Conservation (phyloP, 1,140 invertebrate genomes). For the Delia radicum region DNA sequence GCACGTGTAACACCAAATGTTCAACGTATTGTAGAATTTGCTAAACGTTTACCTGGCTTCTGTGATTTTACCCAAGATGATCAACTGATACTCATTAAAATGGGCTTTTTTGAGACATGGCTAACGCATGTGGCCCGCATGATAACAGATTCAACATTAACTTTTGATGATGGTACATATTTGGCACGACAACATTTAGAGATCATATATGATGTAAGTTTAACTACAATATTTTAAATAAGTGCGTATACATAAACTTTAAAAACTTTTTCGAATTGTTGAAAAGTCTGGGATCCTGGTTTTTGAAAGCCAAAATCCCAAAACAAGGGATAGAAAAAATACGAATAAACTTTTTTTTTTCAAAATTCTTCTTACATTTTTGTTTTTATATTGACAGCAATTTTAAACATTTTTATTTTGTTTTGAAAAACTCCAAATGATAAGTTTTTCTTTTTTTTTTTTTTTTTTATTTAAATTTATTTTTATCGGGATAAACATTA, state of each 20-base stretch:
- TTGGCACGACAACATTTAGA: constrained; percentile 84
- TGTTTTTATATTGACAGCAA: no score
- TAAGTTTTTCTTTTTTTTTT: no score
- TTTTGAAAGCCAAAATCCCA: no score
- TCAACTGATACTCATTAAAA: constrained; percentile 91
- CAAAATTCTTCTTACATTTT: no score
- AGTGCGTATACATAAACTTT: background rate
- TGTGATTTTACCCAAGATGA: constrained; percentile 85
- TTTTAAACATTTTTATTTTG: no score
- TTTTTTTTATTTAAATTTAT: no score
- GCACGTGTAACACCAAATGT: constrained; percentile 80
- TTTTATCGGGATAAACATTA: no score
- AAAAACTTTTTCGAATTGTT: background rate
- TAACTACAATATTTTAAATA: background rate
- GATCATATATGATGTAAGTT: constrained; percentile 90
- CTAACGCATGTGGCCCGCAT: constrained; percentile 81
- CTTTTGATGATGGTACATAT: constrained; percentile 90
- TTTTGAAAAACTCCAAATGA: no score
- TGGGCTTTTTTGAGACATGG: constrained; percentile 97
- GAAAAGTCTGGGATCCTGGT: background rate
- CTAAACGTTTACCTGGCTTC: constrained; percentile 89
- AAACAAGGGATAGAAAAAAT: no score
- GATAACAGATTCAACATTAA: constrained; percentile 77
- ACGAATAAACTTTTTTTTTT: no score
- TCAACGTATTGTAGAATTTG: constrained; percentile 90